phyloP scores from a whole-genome alignment of 2,113 vertebrate genomes.

The Amphilophus citrinellus region DNA sequence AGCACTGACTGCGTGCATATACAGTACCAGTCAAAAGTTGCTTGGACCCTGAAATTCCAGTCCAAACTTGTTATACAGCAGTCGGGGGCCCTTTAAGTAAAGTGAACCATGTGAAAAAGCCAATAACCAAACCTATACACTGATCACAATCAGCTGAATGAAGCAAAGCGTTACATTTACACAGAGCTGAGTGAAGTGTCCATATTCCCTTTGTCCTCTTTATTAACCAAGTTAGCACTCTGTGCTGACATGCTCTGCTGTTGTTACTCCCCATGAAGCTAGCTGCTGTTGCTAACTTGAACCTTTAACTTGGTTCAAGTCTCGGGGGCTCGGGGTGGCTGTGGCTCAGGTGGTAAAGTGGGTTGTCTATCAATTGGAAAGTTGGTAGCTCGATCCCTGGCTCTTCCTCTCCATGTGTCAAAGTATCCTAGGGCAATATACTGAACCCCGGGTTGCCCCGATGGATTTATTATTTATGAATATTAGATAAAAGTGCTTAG shows the following conservation, averaged over 20 bases:
- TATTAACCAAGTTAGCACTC: background rate
- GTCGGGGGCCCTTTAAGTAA: too few species aligned
- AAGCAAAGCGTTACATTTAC: too few species aligned
- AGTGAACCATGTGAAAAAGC: too few species aligned
- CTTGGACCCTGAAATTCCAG: too few species aligned
- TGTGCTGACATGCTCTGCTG: background rate
- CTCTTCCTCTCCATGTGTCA: background rate
- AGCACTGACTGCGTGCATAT: too few species aligned
- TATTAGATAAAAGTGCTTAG: background rate
- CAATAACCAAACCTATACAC: too few species aligned
- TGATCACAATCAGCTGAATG: too few species aligned
- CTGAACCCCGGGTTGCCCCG: too few species aligned
- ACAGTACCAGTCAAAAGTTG: too few species aligned
- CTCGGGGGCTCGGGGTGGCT: background rate
- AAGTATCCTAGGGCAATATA: too few species aligned
- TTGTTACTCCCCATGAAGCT: background rate
- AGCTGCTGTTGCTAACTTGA: background rate
- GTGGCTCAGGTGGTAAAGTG: background rate
- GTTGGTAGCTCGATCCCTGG: background rate
- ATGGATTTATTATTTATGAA: background rate
- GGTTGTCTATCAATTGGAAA: background rate
- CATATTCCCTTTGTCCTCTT: background rate
- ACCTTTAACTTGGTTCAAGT: background rate
- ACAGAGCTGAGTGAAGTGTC: too few species aligned
- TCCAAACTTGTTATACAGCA: too few species aligned